Evolutionary conservation across 2,797 vertebrate species (phyloP).

Genomic region (Gallirallus australis): DNA sequence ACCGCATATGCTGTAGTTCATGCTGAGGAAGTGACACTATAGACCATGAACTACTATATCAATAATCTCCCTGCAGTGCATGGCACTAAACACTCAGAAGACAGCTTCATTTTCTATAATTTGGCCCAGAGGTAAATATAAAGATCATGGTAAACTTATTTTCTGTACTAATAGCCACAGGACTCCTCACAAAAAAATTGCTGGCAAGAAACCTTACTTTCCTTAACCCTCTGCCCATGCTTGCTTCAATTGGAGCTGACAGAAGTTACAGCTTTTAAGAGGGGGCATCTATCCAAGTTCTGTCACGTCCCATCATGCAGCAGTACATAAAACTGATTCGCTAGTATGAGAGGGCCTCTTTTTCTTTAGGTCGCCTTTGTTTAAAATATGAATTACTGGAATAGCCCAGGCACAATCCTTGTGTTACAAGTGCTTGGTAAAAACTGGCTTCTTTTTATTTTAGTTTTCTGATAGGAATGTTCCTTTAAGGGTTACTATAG

Average conservation of each 20-base stretch:
- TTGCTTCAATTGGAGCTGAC: neutral
- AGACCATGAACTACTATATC: neutral
- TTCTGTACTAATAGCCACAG: neutral
- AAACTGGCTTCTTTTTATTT: constrained; percentile 42
- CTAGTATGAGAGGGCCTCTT: neutral
- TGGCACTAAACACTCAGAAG: neutral
- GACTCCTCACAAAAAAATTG: constrained; percentile 3
- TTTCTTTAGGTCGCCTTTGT: neutral
- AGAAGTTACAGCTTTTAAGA: constrained; percentile 22
- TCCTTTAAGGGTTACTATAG: constrained; percentile 67
- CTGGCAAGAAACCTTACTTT: neutral
- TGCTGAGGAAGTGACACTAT: neutral
- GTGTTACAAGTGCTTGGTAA: neutral
- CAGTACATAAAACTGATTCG: constrained; percentile 35
- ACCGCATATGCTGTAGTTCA: neutral
- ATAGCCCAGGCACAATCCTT: neutral
- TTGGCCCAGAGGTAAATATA: neutral
- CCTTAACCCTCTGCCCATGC: neutral
- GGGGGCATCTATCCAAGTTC: constrained; percentile 20
- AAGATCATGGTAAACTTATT: neutral
- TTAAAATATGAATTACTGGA: neutral
- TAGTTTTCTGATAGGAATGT: constrained; percentile 38
- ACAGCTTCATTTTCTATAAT: neutral
- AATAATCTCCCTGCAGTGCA: neutral
- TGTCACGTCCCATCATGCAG: constrained; percentile 11